Percentiles rank a stretch among this genome's conserved stretches.
These are phyloP conservation scores for Zaprionus nigranus DNA, from an alignment of 1,140 invertebrate genomes.

Conservation along the genomic window DNA sequence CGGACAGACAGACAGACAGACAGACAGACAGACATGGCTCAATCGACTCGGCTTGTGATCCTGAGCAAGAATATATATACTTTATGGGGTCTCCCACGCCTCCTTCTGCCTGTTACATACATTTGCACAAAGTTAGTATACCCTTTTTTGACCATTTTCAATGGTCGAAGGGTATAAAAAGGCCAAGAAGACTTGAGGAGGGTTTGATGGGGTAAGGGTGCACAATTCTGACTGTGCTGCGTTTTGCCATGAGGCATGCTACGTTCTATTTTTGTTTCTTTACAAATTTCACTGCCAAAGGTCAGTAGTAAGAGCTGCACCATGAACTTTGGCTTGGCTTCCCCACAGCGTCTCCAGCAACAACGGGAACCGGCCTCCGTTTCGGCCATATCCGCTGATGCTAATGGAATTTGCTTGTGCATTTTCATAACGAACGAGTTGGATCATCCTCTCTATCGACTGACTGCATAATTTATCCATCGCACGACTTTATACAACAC, in stretches of 20 bases:
- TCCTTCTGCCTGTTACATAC: too few relatives aligned
- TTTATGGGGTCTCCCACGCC: too few relatives aligned
- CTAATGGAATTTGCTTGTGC: constrained; percentile 25
- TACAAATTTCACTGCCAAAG: constrained; percentile 34
- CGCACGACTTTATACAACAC: constrained; percentile 23
- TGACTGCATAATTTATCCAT: constrained; percentile 32
- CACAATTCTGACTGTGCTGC: neutral
- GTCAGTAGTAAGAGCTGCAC: constrained; percentile 48
- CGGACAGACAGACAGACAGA: too few relatives aligned
- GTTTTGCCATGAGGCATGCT: constrained; percentile 34
- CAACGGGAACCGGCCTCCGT: neutral
- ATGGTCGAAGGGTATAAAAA: too few relatives aligned
- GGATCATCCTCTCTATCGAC: constrained; percentile 24
- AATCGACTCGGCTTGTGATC: too few relatives aligned
- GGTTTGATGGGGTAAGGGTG: neutral
- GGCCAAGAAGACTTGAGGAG: constrained; percentile 4
- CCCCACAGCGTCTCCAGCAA: neutral
- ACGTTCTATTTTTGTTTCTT: constrained; percentile 52
- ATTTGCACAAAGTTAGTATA: too few relatives aligned
- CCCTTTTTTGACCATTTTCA: too few relatives aligned
- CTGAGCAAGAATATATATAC: too few relatives aligned
- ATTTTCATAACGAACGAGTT: constrained; percentile 44
- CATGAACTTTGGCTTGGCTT: constrained; percentile 44
- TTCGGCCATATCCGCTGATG: constrained; percentile 9
- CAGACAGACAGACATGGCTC: too few relatives aligned